Base-by-base conservation (phyloP, 2,113 vertebrate species). In the Gambusia affinis region DNA sequence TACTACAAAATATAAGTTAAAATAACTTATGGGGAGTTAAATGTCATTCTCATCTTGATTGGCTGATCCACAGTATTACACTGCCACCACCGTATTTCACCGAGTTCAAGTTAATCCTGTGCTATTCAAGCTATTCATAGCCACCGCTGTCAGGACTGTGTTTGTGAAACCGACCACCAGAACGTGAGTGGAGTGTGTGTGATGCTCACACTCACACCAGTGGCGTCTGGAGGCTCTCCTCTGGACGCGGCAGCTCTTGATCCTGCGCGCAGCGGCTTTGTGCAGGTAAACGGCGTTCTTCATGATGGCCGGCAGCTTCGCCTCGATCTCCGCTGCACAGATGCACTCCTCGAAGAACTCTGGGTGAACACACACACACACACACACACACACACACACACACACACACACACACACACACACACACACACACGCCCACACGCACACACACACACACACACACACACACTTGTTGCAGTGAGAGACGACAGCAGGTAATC, bases 271-370 rank as follows among this genome's bases (percentile, higher is more conserved):
- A 19, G 97, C 95, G 0, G 97, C 96, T 93, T 97, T 97, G 79
- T 99, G 98, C 78, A 99, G 94, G 74, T 99, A 99, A 81, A 99
- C 97, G 0, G 97, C 97, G 74, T 99, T 99, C 93, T 99, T 99
- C 98, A 99, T 99, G 79, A 99, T 99, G 22, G 96, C 94, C 0
- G 98, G 97, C 82, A 98, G 96, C 93, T 98, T 99, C 81, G 97
- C 98, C 74, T 99, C 98, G 44, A 99, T 94, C 92, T 99, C 98
- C 0, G 98, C 96, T 0, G 96, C 97, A 71, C 96, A 96, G 93
- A 99, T 99, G 70, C 98, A 99, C 83, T 99, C 98, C 84, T 99
- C 98, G 29, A 99, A 99, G 93, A 99, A 99, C 83, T 87, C 98
- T 99, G 92, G 2, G 39, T 0, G 8, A n/a, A 72, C 15, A 76